Conservation (phyloP, 2,797 vertebrate species). For the Diglossa cyanea region DNA sequence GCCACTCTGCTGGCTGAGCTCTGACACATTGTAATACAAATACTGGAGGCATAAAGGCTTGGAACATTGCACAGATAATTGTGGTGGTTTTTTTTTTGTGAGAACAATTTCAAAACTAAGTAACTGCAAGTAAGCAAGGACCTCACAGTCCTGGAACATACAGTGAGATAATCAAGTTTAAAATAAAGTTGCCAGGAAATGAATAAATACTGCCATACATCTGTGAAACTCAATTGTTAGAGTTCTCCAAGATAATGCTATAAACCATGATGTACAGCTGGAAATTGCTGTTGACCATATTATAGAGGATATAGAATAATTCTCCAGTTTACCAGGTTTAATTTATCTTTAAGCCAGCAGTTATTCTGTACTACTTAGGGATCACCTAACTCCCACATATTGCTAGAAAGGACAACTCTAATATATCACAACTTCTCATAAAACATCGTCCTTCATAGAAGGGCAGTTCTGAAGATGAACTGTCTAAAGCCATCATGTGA, state of each 20-base stretch:
- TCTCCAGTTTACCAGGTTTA: not conserved
- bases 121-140: not conserved
- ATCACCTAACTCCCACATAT: not conserved
- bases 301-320: not conserved
- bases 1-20: not conserved
- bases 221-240: not conserved
- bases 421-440: not conserved
- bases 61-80: not conserved
- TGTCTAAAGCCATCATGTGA: not conserved
- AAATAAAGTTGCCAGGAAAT: not conserved
- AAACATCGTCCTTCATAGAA: not conserved
- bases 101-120: not conserved
- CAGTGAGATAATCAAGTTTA: not conserved
- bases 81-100: accelerated
- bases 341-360: not conserved
- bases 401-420: not conserved
- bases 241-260: not conserved
- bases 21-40: not conserved
- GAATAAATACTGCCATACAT: not conserved
- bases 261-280: not conserved
- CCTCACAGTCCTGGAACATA: not conserved
- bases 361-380: not conserved
- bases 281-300: not conserved
- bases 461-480: not conserved
- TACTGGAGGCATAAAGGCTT: not conserved